A percentile compares a stretch with the other conserved stretches of the same genome.
These are phyloP conservation scores for Rhopalosiphum padi DNA, from an alignment of 1,140 invertebrate genomes.

Conservation along the genomic window DNA sequence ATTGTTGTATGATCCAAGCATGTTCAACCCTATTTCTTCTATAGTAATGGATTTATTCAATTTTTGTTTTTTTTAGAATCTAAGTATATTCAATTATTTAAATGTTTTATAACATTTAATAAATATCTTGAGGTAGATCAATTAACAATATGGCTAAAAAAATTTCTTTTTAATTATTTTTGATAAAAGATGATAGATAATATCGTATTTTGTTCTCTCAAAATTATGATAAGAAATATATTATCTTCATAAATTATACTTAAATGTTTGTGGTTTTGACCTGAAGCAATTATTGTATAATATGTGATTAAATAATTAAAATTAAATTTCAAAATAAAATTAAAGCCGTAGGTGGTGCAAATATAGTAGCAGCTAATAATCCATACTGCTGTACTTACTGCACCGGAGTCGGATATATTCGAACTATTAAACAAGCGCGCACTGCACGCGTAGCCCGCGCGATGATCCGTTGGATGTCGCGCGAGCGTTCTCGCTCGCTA, in stretches of 20 bases:
- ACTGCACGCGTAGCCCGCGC: background rate
- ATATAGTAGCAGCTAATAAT: background rate
- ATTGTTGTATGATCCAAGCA: background rate
- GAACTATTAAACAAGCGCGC: background rate
- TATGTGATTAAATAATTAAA: background rate
- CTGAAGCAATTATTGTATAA: background rate
- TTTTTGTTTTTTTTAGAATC: background rate
- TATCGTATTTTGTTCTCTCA: too few species aligned
- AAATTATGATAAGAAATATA: background rate
- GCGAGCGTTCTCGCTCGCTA: background rate
- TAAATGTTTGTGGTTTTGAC: background rate
- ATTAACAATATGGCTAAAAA: background rate
- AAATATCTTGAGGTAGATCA: background rate
- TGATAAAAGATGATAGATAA: too few species aligned
- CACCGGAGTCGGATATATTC: too few species aligned
- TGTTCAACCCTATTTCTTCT: background rate
- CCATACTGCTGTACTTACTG: background rate
- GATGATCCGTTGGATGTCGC: conserved; percentile 29
- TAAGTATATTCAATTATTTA: background rate
- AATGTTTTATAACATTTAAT: background rate
- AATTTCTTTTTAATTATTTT: background rate
- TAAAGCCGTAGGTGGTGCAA: background rate
- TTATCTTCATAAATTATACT: background rate
- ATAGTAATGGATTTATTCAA: background rate
- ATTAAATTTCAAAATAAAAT: background rate